Percentiles rank a stretch among this genome's conserved stretches.
These are phyloP conservation scores for Oryzaephilus surinamensis DNA, from an alignment of 1,140 invertebrate species.

Conservation along the genomic window DNA sequence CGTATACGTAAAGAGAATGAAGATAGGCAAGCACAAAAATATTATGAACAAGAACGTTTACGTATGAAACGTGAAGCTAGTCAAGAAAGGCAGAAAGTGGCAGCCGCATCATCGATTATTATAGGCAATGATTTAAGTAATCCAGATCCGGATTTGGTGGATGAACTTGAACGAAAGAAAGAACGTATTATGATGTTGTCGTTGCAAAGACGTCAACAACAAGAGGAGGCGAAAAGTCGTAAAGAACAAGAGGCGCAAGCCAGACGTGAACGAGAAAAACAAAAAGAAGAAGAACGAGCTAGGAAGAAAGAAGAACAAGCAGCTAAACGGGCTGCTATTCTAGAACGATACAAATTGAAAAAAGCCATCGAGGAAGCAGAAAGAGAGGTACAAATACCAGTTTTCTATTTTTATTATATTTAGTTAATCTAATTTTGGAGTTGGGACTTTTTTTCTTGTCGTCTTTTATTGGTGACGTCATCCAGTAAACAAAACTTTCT, in stretches of 20 bases:
- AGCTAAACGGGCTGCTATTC: slow-evolving; percentile 71
- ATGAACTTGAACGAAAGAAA: slow-evolving; percentile 85
- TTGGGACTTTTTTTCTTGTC: slow-evolving; percentile 5
- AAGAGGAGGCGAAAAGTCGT: slow-evolving; percentile 73
- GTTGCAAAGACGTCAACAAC: slow-evolving; percentile 73
- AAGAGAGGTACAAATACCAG: slow-evolving; percentile 69
- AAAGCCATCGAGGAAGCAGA: slow-evolving; percentile 89
- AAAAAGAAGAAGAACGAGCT: slow-evolving; percentile 73
- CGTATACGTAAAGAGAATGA: slow-evolving; percentile 35
- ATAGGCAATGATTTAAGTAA: slow-evolving; percentile 55
- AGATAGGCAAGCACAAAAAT: slow-evolving; percentile 34
- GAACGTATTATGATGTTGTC: slow-evolving; percentile 80
- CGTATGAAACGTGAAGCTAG: slow-evolving; percentile 39
- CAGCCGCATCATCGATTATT: slow-evolving; percentile 49
- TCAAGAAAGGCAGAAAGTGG: slow-evolving; percentile 39
- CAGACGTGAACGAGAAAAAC: slow-evolving; percentile 63
- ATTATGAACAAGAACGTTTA: slow-evolving; percentile 35
- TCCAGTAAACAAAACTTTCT: no score
- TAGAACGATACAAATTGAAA: slow-evolving; percentile 90
- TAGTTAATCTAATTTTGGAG: slow-evolving; percentile 1
- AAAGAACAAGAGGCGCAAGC: slow-evolving; percentile 78
- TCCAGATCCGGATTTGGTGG: slow-evolving; percentile 61
- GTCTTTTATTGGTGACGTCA: no score
- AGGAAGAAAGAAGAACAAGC: slow-evolving; percentile 87
- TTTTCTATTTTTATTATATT: not conserved